A percentile compares a stretch with the other conserved stretches of the same genome.
Evolutionary conservation across 2,113 vertebrate genomes (phyloP).

Genomic region (Cottus gobio): DNA sequence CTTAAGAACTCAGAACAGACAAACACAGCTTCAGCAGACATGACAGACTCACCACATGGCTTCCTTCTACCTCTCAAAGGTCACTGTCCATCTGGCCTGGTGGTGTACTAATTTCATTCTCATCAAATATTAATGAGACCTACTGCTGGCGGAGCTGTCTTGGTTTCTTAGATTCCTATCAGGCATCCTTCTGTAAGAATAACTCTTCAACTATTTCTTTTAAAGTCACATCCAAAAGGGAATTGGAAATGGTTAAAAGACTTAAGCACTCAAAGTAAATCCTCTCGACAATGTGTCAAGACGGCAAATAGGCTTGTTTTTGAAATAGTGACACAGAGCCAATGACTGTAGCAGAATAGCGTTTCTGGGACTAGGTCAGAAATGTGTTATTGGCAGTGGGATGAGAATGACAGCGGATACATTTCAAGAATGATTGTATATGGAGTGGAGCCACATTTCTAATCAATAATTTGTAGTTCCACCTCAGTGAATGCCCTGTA

Average conservation of each 20-base stretch:
- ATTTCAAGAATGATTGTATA: not conserved
- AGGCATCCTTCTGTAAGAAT: conserved; percentile 17
- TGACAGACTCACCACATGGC: not conserved
- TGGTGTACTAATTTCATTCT: conserved; percentile 49
- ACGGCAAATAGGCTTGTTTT: not conserved
- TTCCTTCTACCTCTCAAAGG: conserved; percentile 31
- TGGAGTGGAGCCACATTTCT: conserved; percentile 15
- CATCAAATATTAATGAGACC: conserved; percentile 73
- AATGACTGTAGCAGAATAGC: not conserved
- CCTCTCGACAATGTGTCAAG: not conserved
- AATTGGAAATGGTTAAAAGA: conserved; percentile 5
- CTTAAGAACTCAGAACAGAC: conserved; percentile 7
- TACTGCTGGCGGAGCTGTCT: conserved; percentile 39
- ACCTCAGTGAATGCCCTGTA: not conserved
- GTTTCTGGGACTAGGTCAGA: not conserved
- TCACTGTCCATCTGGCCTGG: conserved; percentile 24
- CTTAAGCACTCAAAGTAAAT: not conserved
- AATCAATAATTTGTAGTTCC: conserved; percentile 53
- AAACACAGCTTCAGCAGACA: not conserved
- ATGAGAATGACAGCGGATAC: not conserved
- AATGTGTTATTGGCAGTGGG: not conserved
- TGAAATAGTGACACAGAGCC: not conserved
- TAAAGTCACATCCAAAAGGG: not conserved
- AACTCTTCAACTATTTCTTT: conserved; percentile 43
- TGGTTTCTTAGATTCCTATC: conserved; percentile 45